phyloP scores from a whole-genome alignment of 2,113 vertebrate species.

The Mobula hypostoma region DNA sequence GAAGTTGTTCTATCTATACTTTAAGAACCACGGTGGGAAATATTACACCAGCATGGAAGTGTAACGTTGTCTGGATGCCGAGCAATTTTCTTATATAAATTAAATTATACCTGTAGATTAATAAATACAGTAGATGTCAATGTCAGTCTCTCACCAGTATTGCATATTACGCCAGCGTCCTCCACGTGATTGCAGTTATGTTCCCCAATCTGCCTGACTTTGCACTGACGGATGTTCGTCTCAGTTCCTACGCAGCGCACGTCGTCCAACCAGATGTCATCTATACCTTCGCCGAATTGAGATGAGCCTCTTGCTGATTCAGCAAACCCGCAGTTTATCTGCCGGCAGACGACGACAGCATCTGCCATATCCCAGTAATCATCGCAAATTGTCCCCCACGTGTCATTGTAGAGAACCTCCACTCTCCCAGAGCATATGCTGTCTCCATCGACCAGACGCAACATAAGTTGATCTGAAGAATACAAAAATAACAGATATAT shows the following conservation, averaged over 20 bases:
- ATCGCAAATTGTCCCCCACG: constrained; percentile 61
- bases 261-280: constrained; percentile 56
- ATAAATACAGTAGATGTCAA: too few relatives aligned
- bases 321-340: constrained; percentile 53
- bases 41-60: too few relatives aligned
- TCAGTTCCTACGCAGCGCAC: constrained; percentile 53
- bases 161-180: constrained; percentile 56
- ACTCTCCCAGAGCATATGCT: constrained; percentile 52
- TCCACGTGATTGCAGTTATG: constrained; percentile 51
- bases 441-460: constrained; percentile 45
- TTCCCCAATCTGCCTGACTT: constrained; percentile 45
- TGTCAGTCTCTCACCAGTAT: constrained; percentile 48
- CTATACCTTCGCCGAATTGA: constrained; percentile 53
- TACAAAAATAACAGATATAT: too few relatives aligned
- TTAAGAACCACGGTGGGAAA: too few relatives aligned
- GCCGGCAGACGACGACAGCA: constrained; percentile 55
- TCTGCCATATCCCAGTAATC: constrained; percentile 50
- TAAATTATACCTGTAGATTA: too few relatives aligned
- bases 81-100: too few relatives aligned
- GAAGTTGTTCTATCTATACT: too few relatives aligned
- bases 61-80: too few relatives aligned
- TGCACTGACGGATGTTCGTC: constrained; percentile 54
- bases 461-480: background rate
- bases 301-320: constrained; percentile 46
- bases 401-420: constrained; percentile 52